Percentiles rank a stretch among this genome's conserved stretches.
phyloP scores from a whole-genome alignment of 2,797 vertebrate genomes.

The Parauchenoglanis punctatus region DNA sequence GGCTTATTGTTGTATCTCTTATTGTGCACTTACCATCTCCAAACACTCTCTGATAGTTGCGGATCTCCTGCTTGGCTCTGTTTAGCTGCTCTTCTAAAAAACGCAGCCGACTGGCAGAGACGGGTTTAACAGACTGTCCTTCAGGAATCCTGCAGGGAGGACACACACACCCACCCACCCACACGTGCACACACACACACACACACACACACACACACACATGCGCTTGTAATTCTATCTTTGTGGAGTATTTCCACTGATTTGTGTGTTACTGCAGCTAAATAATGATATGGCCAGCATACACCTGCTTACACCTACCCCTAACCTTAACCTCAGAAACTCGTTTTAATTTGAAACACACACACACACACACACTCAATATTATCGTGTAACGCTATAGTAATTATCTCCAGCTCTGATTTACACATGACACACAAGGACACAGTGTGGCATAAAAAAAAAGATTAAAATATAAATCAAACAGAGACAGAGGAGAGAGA shows the following conservation, averaged over 20 bases:
- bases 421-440: conserved; percentile 14
- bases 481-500: background rate
- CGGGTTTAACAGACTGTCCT: conserved; percentile 86
- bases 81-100: conserved; percentile 93
- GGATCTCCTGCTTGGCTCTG: conserved; percentile 97
- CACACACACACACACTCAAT: background rate
- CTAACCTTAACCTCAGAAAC: background rate
- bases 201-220: background rate
- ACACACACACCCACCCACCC: conserved; percentile 5
- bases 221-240: background rate
- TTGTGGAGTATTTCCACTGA: background rate
- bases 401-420: conserved; percentile 17
- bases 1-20: background rate
- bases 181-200: conserved; percentile 17
- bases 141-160: conserved; percentile 87
- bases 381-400: background rate
- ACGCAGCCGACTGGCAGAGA: conserved; percentile 87
- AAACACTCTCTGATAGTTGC: conserved; percentile 90
- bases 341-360: background rate
- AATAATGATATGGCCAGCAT: background rate
- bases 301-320: background rate
- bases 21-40: conserved; percentile 82
- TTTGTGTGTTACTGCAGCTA: background rate
- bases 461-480: conserved; percentile 3
- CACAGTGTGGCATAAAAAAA: background rate